phyloP scores from a whole-genome alignment of 1,140 invertebrate genomes.

The Aphis gossypii region DNA sequence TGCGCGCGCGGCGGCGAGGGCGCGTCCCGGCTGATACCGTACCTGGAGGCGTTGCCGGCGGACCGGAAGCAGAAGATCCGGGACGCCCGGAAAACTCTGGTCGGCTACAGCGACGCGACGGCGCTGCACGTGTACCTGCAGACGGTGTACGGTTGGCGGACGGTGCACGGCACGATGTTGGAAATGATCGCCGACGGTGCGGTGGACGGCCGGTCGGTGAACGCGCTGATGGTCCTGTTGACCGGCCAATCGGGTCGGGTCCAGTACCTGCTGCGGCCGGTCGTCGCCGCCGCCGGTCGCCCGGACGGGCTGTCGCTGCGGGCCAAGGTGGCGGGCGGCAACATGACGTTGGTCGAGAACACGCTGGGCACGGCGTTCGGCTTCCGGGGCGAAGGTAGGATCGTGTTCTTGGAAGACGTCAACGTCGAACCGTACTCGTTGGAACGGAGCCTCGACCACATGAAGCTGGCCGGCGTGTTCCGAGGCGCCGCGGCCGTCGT shows the following conservation, averaged over 20 bases:
- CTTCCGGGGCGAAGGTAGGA: neutral
- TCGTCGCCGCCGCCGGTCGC: rapidly evolving
- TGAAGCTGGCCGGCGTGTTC: neutral
- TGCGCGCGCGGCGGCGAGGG: neutral
- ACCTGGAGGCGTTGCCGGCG: neutral
- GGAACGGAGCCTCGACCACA: neutral
- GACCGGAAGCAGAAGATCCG: neutral
- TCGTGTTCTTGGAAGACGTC: neutral
- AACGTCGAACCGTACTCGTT: neutral
- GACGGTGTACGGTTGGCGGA: neutral
- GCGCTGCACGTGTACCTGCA: neutral
- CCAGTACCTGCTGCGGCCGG: neutral
- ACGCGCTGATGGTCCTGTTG: neutral
- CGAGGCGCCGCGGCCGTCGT: neutral
- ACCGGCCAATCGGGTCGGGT: neutral
- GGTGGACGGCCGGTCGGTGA: neutral
- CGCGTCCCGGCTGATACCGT: neutral
- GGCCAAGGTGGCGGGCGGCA: neutral
- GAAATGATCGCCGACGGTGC: neutral
- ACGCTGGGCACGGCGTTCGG: neutral
- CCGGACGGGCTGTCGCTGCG: neutral
- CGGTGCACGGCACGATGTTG: neutral
- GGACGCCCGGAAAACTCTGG: neutral
- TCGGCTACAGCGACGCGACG: neutral
- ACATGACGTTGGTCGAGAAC: neutral